These are phyloP conservation scores for Cassiopea andromeda DNA, from an alignment of 30 jellyfish, hydroid and myxozoan genomes.

Conservation along the genomic window DNA sequence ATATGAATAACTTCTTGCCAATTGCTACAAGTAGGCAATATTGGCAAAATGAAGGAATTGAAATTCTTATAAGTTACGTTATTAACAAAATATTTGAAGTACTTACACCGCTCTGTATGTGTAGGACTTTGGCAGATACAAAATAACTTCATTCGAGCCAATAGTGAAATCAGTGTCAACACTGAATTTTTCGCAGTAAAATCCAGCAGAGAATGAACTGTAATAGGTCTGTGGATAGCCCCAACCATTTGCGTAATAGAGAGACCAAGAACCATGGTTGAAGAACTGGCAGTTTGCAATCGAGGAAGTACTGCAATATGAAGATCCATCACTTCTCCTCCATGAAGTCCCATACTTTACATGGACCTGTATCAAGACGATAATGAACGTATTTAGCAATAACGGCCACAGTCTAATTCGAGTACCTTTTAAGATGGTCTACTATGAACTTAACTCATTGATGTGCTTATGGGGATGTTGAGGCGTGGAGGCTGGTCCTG, in stretches of 20 bases:
- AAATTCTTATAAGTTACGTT: too few relatives aligned
- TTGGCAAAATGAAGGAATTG: too few relatives aligned
- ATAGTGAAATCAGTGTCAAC: slow-evolving; percentile 34
- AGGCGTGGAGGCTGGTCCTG: too few relatives aligned
- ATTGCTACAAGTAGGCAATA: too few relatives aligned
- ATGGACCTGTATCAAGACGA: slow-evolving; percentile 9
- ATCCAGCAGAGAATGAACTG: slow-evolving; percentile 44
- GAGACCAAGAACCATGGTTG: slow-evolving; percentile 37
- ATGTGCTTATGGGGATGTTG: too few relatives aligned
- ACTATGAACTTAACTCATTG: too few relatives aligned
- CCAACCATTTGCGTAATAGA: slow-evolving; percentile 12
- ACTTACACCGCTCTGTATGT: slow-evolving; percentile 39
- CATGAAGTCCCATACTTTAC: slow-evolving; percentile 41
- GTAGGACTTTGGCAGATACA: slow-evolving; percentile 45
- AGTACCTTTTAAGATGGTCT: too few relatives aligned
- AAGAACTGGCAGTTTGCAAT: slow-evolving; percentile 49
- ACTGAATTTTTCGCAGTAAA: slow-evolving; percentile 54
- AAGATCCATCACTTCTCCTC: slow-evolving; percentile 59
- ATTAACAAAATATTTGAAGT: not conserved
- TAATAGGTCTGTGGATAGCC: slow-evolving; percentile 9
- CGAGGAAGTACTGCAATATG: slow-evolving; percentile 32
- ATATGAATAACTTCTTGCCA: too few relatives aligned
- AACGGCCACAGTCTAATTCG: too few relatives aligned
- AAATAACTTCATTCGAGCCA: slow-evolving; percentile 35
- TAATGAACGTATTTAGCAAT: too few relatives aligned